Evolutionary conservation across 1,140 invertebrate species (phyloP).

Genomic region (Dendrolimus kikuchii): DNA sequence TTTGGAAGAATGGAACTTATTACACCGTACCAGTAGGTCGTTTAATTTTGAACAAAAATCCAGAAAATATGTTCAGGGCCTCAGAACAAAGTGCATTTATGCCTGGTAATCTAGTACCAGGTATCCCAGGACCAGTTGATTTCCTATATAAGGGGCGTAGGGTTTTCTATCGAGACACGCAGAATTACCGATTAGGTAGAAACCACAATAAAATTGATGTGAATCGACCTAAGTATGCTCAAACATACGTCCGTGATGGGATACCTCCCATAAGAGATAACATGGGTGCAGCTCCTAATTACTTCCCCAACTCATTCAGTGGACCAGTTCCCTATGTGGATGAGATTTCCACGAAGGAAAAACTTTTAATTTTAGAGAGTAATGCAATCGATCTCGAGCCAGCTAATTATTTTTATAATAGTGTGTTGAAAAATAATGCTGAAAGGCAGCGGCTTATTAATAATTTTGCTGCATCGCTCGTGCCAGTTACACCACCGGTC

Average conservation of each 20-base stretch:
- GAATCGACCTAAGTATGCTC: conserved; percentile 84
- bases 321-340: conserved; percentile 75
- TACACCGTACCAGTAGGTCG: conserved; percentile 88
- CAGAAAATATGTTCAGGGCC: conserved; percentile 86
- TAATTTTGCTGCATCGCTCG: conserved; percentile 18
- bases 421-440: conserved; percentile 24
- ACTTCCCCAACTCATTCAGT: conserved; percentile 93
- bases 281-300: conserved; percentile 89
- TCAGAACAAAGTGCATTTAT: conserved; percentile 90
- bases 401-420: conserved; percentile 34
- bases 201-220: conserved; percentile 89
- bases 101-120: conserved; percentile 87
- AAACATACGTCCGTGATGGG: conserved; percentile 83
- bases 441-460: conserved; percentile 32
- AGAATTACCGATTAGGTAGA: conserved; percentile 86
- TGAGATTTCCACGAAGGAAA: conserved; percentile 23
- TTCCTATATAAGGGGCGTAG: conserved; percentile 89
- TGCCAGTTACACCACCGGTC: conserved; percentile 19
- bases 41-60: conserved; percentile 84
- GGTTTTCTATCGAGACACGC: conserved; percentile 89
- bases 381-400: conserved; percentile 39
- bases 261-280: conserved; percentile 75
- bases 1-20: conserved; percentile 87
- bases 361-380: conserved; percentile 20
- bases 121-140: conserved; percentile 87